Evolutionary conservation across 2,888 invertebrate genomes (phyloP).

Genomic region (Apeira syringaria): DNA sequence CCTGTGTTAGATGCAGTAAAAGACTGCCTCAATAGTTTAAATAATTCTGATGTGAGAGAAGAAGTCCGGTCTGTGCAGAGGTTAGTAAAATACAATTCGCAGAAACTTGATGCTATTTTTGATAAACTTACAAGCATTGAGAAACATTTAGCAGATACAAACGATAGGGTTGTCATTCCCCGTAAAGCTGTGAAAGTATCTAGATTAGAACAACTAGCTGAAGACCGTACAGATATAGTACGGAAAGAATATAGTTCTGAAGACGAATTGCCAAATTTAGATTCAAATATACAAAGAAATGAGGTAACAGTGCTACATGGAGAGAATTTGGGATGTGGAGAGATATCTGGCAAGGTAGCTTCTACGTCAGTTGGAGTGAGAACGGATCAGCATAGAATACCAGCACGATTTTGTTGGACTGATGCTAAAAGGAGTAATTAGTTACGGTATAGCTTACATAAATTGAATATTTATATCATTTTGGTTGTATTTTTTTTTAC

Average conservation of each 20-base stretch:
- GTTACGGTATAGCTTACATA: no score
- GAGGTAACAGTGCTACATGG: slow-evolving; percentile 9
- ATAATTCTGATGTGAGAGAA: slow-evolving; percentile 36
- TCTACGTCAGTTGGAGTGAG: slow-evolving; percentile 39
- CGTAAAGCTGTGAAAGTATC: slow-evolving; percentile 43
- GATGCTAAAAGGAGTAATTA: slow-evolving; percentile 46
- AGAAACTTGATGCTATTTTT: slow-evolving; percentile 57
- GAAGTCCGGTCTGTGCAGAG: slow-evolving; percentile 49
- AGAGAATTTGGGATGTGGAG: slow-evolving; percentile 44
- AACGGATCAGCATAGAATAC: slow-evolving; percentile 53
- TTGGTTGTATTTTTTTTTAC: no score
- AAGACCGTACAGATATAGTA: slow-evolving; percentile 47
- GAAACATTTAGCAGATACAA: slow-evolving; percentile 38
- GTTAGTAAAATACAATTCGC: slow-evolving; percentile 44
- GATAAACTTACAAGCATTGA: slow-evolving; percentile 59
- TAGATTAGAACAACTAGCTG: slow-evolving; percentile 56
- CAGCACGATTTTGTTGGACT: slow-evolving; percentile 72
- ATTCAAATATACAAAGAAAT: slow-evolving; percentile 38
- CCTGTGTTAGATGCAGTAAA: slow-evolving; percentile 62
- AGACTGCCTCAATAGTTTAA: slow-evolving; percentile 55
- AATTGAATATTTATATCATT: no score
- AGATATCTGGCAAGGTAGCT: slow-evolving; percentile 34
- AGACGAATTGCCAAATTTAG: slow-evolving; percentile 47
- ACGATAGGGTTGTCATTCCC: slow-evolving; percentile 7
- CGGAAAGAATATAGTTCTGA: slow-evolving; percentile 52